These are phyloP conservation scores for Panagrolaimus sp. DNA, from an alignment of 1,140 invertebrate genomes.

Conservation along the genomic window DNA sequence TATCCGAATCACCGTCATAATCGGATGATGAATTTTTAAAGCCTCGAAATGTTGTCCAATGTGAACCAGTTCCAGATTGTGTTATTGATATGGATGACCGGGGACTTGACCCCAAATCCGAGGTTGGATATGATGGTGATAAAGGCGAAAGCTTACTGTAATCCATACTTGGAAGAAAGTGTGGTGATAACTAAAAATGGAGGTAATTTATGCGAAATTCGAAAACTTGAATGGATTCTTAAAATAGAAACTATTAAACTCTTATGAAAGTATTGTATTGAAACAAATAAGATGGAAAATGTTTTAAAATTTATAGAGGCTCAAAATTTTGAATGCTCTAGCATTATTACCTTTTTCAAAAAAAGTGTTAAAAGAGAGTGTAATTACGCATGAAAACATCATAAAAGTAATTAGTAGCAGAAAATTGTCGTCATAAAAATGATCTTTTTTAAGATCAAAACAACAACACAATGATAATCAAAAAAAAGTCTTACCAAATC, in stretches of 20 bases:
- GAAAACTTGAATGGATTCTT: background rate
- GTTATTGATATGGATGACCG: conserved; percentile 44
- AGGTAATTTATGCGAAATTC: conserved; percentile 7
- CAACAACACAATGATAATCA: background rate
- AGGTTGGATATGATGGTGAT: conserved; percentile 52
- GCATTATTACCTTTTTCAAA: no score
- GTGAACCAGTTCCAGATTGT: conserved; percentile 34
- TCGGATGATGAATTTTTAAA: conserved; percentile 37
- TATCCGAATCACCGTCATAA: conserved; percentile 21
- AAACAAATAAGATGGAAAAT: no score
- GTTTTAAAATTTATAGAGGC: no score
- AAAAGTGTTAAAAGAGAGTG: no score
- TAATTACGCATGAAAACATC: conserved; percentile 5
- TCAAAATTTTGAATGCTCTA: no score
- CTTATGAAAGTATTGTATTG: no score
- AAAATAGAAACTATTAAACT: no score
- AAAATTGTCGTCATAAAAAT: background rate
- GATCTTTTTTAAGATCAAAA: background rate
- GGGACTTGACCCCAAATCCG: conserved; percentile 52
- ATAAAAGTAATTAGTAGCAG: conserved; percentile 17
- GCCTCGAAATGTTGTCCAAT: conserved; percentile 55
- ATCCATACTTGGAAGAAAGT: conserved; percentile 46
- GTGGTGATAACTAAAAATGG: conserved; percentile 49
- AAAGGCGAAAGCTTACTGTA: conserved; percentile 48
- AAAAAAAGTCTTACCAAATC: conserved; percentile 60